phyloP scores from a whole-genome alignment of 2,888 invertebrate genomes.

The Nephrotoma guestfalica region DNA sequence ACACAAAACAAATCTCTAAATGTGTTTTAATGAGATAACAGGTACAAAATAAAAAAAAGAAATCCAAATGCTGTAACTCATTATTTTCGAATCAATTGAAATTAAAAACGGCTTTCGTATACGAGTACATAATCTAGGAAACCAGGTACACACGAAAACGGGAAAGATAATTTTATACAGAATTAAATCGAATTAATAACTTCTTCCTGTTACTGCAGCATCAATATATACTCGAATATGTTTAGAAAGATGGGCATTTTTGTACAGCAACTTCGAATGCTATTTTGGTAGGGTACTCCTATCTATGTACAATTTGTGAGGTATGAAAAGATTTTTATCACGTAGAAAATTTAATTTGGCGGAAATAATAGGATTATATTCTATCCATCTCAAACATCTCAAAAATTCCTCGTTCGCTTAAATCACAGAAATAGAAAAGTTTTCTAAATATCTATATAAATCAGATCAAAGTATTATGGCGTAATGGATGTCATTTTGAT shows the following conservation, averaged over 20 bases:
- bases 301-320: background rate
- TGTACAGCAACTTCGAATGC: background rate
- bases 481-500: background rate
- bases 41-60: background rate
- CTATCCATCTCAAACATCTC: background rate
- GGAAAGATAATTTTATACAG: background rate
- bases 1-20: background rate
- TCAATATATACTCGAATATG: no score
- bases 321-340: background rate
- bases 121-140: background rate
- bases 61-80: background rate
- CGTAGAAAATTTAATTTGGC: background rate
- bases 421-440: background rate
- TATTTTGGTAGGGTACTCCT: background rate
- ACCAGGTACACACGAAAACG: background rate
- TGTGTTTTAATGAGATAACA: background rate
- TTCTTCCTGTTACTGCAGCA: background rate
- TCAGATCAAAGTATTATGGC: background rate
- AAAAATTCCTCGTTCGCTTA: background rate
- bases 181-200: background rate
- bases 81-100: background rate
- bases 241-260: background rate
- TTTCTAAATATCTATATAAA: background rate
- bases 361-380: background rate
- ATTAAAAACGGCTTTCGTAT: background rate